phyloP scores from a whole-genome alignment of 2,113 vertebrate genomes.

The Hyperopisus bebe region DNA sequence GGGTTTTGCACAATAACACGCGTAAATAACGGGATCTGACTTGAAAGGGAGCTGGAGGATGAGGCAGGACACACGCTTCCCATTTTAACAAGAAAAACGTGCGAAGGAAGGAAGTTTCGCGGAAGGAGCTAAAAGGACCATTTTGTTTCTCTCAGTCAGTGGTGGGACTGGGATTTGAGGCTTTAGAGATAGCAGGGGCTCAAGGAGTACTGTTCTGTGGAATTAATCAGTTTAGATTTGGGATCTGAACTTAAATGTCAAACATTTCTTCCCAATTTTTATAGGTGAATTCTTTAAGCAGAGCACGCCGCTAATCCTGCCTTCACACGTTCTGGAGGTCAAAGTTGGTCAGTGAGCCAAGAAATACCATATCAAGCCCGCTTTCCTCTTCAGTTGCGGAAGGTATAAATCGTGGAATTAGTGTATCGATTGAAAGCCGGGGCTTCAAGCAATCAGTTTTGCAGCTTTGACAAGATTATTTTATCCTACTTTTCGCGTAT shows the following conservation, averaged over 20 bases:
- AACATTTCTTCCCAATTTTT: constrained; percentile 59
- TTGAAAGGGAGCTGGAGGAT: not conserved
- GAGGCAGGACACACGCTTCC: not conserved
- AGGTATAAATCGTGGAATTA: constrained; percentile 99
- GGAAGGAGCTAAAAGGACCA: constrained; percentile 9
- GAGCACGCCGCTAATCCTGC: constrained; percentile 83
- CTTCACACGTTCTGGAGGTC: constrained; percentile 88
- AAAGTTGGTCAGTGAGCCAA: constrained; percentile 99
- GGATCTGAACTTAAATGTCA: constrained; percentile 46
- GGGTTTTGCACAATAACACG: not conserved
- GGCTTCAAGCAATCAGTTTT: constrained; percentile 97
- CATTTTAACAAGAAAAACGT: not conserved
- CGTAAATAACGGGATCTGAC: not conserved
- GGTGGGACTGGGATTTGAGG: constrained; percentile 15
- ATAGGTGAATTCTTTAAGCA: constrained; percentile 86
- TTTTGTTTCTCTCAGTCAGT: constrained; percentile 23
- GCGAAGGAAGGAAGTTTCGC: not conserved
- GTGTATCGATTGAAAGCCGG: constrained; percentile 95
- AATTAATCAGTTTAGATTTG: constrained; percentile 61
- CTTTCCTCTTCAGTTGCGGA: constrained; percentile 85
- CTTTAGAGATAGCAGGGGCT: constrained; percentile 28
- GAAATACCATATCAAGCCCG: constrained; percentile 98
- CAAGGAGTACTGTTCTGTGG: constrained; percentile 39
- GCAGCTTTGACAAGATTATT: constrained; percentile 99
- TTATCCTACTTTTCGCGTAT: constrained; percentile 99